phyloP scores from a whole-genome alignment of 1,140 invertebrate species.

The Gonioctena quinquepunctata region DNA sequence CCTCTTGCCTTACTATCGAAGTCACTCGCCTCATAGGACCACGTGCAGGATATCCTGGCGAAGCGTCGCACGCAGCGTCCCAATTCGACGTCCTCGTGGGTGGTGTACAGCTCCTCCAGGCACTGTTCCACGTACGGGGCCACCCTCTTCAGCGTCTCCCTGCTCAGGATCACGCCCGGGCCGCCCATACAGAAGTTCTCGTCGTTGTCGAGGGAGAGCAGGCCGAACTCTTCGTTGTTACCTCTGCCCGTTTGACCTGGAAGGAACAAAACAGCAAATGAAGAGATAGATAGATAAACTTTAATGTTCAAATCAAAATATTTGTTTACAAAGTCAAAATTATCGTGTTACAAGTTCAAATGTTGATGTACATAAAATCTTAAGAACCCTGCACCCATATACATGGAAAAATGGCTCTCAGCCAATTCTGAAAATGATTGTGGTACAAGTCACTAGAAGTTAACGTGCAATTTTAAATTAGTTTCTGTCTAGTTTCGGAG shows the following conservation, averaged over 20 bases:
- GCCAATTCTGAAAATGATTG: too few relatives aligned
- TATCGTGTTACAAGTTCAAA: too few relatives aligned
- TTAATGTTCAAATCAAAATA: too few relatives aligned
- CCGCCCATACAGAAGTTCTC: constrained; percentile 99
- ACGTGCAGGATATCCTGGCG: constrained; percentile 94
- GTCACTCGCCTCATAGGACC: constrained; percentile 95
- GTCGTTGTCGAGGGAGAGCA: constrained; percentile 85
- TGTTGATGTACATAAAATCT: too few relatives aligned
- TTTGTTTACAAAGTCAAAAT: too few relatives aligned
- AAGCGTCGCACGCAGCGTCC: constrained; percentile 94
- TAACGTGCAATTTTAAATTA: too few relatives aligned
- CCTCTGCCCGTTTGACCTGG: constrained; percentile 74
- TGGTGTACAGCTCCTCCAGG: constrained; percentile 91
- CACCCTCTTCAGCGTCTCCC: constrained; percentile 75
- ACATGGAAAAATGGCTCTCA: too few relatives aligned
- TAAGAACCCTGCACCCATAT: too few relatives aligned
- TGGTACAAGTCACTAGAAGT: too few relatives aligned
- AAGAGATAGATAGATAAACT: too few relatives aligned
- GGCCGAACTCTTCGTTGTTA: constrained; percentile 90
- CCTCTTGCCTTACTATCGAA: constrained; percentile 34
- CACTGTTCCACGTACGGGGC: constrained; percentile 87
- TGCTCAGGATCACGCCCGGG: constrained; percentile 90
- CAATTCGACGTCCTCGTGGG: constrained; percentile 98
- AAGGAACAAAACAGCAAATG: not conserved
- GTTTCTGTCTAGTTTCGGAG: too few relatives aligned